phyloP scores from a whole-genome alignment of 2,888 invertebrate species.

The Pammene fasciana region DNA sequence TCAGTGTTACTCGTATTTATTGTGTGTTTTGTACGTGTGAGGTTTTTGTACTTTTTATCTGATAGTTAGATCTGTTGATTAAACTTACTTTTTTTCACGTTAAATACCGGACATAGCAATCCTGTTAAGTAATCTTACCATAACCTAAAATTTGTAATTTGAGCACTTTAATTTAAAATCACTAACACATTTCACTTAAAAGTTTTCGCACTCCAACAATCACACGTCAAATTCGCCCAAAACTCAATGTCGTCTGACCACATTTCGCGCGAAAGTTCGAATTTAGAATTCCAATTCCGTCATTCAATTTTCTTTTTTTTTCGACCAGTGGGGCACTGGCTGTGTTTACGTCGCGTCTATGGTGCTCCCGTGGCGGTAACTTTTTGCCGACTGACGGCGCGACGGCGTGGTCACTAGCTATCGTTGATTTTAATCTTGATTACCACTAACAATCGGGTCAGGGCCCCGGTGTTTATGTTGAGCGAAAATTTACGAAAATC shows the following conservation, averaged over 20 bases:
- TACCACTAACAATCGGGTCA: constrained; percentile 73
- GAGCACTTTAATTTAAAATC: constrained; percentile 45
- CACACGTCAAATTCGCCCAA: constrained; percentile 47
- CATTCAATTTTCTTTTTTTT: constrained; percentile 55
- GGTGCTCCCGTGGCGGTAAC: constrained; percentile 65
- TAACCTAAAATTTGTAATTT: constrained; percentile 48
- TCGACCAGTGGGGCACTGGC: constrained; percentile 44
- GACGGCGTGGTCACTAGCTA: constrained; percentile 74
- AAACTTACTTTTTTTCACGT: constrained; percentile 20
- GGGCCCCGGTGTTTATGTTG: constrained; percentile 60
- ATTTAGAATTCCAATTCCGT: constrained; percentile 62
- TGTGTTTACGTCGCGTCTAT: constrained; percentile 52
- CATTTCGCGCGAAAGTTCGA: constrained; percentile 62
- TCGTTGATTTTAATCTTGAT: constrained; percentile 80
- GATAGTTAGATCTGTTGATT: neutral
- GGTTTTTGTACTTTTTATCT: neutral
- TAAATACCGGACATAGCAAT: constrained; percentile 5
- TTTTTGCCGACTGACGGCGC: constrained; percentile 70
- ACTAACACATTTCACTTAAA: constrained; percentile 33
- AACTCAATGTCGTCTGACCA: constrained; percentile 49
- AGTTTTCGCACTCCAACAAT: constrained; percentile 45
- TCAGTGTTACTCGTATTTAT: constrained; percentile 11
- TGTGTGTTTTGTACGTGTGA: neutral
- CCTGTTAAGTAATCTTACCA: constrained; percentile 53
- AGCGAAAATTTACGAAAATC: constrained; percentile 36